Percentiles rank a stretch among this genome's conserved stretches.
These are phyloP conservation scores for Octomys mimax DNA, from an alignment of 2,797 vertebrate species.

Conservation along the genomic window DNA sequence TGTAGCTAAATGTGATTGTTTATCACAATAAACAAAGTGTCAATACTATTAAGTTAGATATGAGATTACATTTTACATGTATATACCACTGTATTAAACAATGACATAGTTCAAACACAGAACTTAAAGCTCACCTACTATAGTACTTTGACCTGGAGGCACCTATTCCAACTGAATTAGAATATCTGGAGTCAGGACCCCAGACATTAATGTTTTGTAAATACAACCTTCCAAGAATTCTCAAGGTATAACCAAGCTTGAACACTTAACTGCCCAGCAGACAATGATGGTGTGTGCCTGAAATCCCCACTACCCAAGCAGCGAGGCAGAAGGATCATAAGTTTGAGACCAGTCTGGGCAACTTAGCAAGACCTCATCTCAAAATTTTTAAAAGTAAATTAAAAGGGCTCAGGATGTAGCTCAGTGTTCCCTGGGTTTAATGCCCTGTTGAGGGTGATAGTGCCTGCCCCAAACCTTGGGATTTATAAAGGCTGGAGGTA, in stretches of 20 bases:
- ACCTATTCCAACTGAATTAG: conserved; percentile 39
- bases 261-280: not conserved
- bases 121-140: conserved; percentile 21
- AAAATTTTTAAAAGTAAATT: not conserved
- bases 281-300: not conserved
- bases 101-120: not conserved
- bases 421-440: not conserved
- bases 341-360: not conserved
- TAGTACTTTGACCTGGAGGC: not conserved
- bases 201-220: conserved; percentile 24
- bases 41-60: not conserved
- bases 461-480: not conserved
- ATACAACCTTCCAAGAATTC: conserved; percentile 16
- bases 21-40: not conserved
- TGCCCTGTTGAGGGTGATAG: not conserved
- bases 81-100: not conserved
- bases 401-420: not conserved
- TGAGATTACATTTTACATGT: not conserved
- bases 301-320: not conserved
- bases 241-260: conserved; percentile 43
- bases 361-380: not conserved
- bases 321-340: not conserved
- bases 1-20: not conserved
- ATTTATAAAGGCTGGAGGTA: not conserved
- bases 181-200: conserved; percentile 5